These are phyloP conservation scores for Drosophila setifemur DNA, from an alignment of 1,140 invertebrate species.

Conservation along the genomic window DNA sequence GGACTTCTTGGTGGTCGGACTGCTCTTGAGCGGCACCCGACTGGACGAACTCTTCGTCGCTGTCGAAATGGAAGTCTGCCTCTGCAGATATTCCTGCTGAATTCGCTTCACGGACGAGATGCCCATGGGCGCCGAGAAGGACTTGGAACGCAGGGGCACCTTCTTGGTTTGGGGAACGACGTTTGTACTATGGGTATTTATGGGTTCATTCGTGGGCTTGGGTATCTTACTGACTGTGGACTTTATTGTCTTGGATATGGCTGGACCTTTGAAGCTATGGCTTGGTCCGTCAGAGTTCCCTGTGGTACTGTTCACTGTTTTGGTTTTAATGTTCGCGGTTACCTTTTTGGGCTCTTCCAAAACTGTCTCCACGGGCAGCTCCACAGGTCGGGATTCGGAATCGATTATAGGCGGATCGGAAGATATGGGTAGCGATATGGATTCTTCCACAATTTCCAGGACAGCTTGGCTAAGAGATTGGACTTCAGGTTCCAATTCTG, in stretches of 20 bases:
- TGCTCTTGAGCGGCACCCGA: conserved; percentile 60
- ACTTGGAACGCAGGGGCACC: conserved; percentile 69
- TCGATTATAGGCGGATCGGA: conserved; percentile 61
- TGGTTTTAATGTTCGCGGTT: conserved; percentile 31
- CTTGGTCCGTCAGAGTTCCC: conserved; percentile 6
- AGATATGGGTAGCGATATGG: conserved; percentile 38
- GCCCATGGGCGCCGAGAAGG: conserved; percentile 73
- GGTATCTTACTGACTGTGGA: conserved; percentile 75
- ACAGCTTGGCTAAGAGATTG: neutral
- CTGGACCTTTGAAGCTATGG: conserved; percentile 1
- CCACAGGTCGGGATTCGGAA: conserved; percentile 83
- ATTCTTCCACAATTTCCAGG: conserved; percentile 1
- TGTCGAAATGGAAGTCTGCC: too few species aligned
- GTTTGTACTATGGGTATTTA: conserved; percentile 21
- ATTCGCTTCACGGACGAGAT: conserved; percentile 84
- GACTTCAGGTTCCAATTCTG: neutral
- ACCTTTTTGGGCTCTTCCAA: conserved; percentile 68
- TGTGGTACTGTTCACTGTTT: conserved; percentile 13
- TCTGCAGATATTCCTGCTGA: conserved; percentile 84
- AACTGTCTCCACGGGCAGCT: conserved; percentile 71
- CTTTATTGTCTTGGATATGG: conserved; percentile 34
- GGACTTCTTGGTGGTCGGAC: conserved; percentile 62
- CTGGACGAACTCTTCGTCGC: conserved; percentile 51
- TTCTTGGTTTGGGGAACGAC: conserved; percentile 43
- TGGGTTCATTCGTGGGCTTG: conserved; percentile 64